Percentiles rank a stretch among this genome's conserved stretches.
Evolutionary conservation across 1,140 invertebrate species (phyloP).

Genomic region (Pararge aegeria): DNA sequence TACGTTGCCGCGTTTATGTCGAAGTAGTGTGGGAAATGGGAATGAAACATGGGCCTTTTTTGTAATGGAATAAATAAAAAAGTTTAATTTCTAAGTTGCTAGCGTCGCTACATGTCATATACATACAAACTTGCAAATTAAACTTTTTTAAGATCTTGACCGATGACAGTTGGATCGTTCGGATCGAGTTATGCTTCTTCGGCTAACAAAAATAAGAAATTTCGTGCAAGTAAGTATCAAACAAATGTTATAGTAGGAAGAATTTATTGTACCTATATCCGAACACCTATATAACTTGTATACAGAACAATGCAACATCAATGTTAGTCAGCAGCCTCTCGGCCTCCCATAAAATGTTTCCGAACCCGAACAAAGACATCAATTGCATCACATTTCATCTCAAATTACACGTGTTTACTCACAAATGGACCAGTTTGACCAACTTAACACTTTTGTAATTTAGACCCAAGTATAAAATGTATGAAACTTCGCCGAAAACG

Average conservation of each 20-base stretch:
- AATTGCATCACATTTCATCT: constrained; percentile 72
- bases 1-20: no score
- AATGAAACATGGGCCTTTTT: no score
- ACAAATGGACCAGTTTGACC: constrained; percentile 45
- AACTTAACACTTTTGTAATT: constrained; percentile 26
- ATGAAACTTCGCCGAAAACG: constrained; percentile 31
- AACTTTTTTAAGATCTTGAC: no score
- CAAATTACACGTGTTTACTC: constrained; percentile 69
- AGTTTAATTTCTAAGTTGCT: no score
- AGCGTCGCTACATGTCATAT: no score
- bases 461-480: constrained; percentile 24
- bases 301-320: constrained; percentile 44
- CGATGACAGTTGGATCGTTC: no score
- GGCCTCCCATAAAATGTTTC: constrained; percentile 53
- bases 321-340: constrained; percentile 60
- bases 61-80: no score
- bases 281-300: background rate
- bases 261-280: constrained; percentile 11
- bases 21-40: no score
- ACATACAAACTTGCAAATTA: no score
- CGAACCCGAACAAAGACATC: constrained; percentile 73
- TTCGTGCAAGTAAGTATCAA: no score
- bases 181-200: no score
- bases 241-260: background rate
- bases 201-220: no score